Evolutionary conservation across 2,113 vertebrate genomes (phyloP), one percentile per base, ranked within the genome.

Genomic region (Aptenodytes patagonicus): DNA sequence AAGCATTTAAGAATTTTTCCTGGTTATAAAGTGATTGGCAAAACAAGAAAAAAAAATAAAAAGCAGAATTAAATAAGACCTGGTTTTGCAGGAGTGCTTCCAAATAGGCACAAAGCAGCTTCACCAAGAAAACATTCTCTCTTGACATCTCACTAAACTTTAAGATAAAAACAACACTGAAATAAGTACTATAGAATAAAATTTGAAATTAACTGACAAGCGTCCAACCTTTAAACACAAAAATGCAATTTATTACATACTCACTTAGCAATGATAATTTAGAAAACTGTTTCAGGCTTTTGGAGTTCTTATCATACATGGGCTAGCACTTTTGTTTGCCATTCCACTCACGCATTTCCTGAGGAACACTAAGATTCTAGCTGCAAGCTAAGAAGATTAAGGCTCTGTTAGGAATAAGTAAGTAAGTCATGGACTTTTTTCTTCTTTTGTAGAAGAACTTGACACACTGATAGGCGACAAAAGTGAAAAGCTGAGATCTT

Each of bases 391-490:
- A 5, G 34, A 46, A 32, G 26, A 1, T 9, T 5, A 46, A 24
- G 44, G 47, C 20, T 87, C 12, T 40, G 8, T 40, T 65, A 22
- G 17, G 31, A 29, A 9, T 69, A 25, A 29, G 9, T 69, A 25
- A 65, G 4, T 64, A 18, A 69, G 0, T 44, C 52, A 71, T 0
- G 9, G 66, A 0, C 11, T 42, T 62, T 94, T 51, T 90, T 61
- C 10, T 87, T 95, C 46, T 70, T 93, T 97, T 97, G 79, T 97
- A 99, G 99, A 99, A 96, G 98, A 99, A 57, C 98, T 99, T 12
- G 99, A 99, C 95, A 98, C 97, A 38, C 98, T 99, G 40, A 98
- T 99, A 32, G 99, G 99, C 25, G 98, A 99, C 61, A 99, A 97
- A 94, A 95, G 97, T 4, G 99, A 99, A 47, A 99, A 98, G 94